These are phyloP conservation scores for Sebastes vulpes DNA, from an alignment of 2,797 vertebrate species.

Conservation along the genomic window DNA sequence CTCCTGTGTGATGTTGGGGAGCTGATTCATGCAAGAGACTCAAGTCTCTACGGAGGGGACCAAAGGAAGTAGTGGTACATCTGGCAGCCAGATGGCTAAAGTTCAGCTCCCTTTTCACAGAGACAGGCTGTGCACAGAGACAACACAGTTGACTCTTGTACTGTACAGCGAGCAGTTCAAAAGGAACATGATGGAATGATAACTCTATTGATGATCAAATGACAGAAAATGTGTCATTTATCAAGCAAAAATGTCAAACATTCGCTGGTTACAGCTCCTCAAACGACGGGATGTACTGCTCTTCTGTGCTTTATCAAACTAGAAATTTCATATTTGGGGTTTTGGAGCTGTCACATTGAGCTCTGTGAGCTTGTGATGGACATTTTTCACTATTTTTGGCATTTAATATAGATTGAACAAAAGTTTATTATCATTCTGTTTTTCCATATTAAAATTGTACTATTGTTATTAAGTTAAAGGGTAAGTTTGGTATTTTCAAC, in stretches of 20 bases:
- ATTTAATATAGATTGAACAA: neutral
- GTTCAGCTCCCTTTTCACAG: slow-evolving; percentile 57
- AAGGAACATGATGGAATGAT: neutral
- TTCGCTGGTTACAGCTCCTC: neutral
- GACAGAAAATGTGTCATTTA: neutral
- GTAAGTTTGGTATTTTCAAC: too few relatives aligned
- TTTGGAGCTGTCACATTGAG: neutral
- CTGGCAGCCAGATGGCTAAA: slow-evolving; percentile 83
- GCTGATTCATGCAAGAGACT: slow-evolving; percentile 48
- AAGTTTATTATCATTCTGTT: neutral
- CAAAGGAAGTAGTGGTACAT: slow-evolving; percentile 70
- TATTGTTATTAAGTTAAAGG: neutral
- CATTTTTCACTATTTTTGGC: neutral
- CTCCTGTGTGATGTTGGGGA: slow-evolving; percentile 49
- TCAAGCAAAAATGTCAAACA: neutral
- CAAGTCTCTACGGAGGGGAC: slow-evolving; percentile 50
- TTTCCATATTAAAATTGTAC: neutral
- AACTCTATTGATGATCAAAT: neutral
- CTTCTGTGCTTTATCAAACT: neutral
- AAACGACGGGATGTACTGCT: neutral
- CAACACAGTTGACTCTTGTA: slow-evolving; percentile 39
- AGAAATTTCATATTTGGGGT: neutral
- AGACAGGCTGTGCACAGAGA: slow-evolving; percentile 56
- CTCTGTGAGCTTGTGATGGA: neutral
- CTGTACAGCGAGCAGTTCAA: slow-evolving; percentile 1